Evolutionary conservation across 2,113 vertebrate genomes (phyloP), one percentile per base, ranked within the genome.

Genomic region (Chaetodon trifascialis): DNA sequence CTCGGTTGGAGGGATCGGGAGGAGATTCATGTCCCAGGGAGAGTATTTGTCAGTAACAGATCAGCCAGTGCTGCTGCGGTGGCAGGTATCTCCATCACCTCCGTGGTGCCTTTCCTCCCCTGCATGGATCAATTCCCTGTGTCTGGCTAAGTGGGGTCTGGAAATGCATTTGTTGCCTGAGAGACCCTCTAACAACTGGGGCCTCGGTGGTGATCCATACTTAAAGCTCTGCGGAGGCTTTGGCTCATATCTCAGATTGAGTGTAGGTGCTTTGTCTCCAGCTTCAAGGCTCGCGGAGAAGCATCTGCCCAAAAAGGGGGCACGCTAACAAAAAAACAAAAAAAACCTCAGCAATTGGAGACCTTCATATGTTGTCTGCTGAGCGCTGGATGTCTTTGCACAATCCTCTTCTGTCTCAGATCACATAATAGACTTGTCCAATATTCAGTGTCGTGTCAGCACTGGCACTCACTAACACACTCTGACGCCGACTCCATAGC

Each of bases 11-110:
- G 64, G 77, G 47, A 87, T 75, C 56, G 10, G 88, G 82, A 75
- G 65, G 85, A 91, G 91, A 91, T 91, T 88, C 89, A 90, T 90
- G 80, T 91, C 91, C 88, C 72, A 70, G 85, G 73, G 91, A 88
- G 86, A 84, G 90, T 88, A 79, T 93, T 92, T 93, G 93, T 93
- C 92, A 91, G 93, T 93, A 94, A 94, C 91, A 52, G 92, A 94
- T 92, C 90, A 90, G 91, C 83, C 42, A 19, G 75, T 81, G 75
- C 84, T 79, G 85, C 84, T 73, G 63, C 17, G 7, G 79, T 92
- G 93, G 92, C 93, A 94, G 93, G 90, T 90, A 92, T 71, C 88
- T 94, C 92, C 87, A 94, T 94, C 92, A 94, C 88, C 89, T 86
- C 85, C 10, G 46, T 52, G 76, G 87, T 79, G 88, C 70, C 82